phyloP scores from a whole-genome alignment of 1,140 invertebrate species.

The Araneus ventricosus region DNA sequence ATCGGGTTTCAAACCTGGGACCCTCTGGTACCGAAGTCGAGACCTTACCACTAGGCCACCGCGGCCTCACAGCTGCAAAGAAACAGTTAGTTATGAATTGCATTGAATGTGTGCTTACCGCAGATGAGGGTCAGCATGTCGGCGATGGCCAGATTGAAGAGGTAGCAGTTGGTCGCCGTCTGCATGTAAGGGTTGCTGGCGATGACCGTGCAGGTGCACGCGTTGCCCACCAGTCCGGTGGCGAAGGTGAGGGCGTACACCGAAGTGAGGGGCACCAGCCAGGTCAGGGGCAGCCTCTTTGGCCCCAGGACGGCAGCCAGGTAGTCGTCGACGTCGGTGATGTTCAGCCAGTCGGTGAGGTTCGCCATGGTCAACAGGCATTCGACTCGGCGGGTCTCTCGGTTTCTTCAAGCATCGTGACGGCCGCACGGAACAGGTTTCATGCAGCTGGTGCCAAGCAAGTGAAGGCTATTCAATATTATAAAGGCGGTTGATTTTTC shows the following conservation, averaged over 20 bases:
- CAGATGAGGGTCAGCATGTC: conserved; percentile 79
- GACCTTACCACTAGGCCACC: too few species aligned
- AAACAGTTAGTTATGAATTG: too few species aligned
- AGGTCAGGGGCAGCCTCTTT: conserved; percentile 77
- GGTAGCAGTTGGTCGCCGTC: conserved; percentile 83
- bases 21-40: too few species aligned
- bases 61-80: too few species aligned
- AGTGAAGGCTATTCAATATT: too few species aligned
- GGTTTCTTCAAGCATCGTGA: too few species aligned
- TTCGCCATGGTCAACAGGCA: background rate
- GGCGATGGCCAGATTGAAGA: conserved; percentile 83
- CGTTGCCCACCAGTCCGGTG: conserved; percentile 83
- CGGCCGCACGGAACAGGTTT: too few species aligned
- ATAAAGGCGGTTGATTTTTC: too few species aligned
- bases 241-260: conserved; percentile 81
- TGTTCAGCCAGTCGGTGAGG: background rate
- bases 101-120: conserved; percentile 79
- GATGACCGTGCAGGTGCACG: conserved; percentile 83
- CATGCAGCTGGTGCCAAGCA: too few species aligned
- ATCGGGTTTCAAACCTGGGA: too few species aligned
- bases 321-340: conserved; percentile 77
- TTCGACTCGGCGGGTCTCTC: too few species aligned
- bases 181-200: conserved; percentile 81
- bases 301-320: conserved; percentile 78
- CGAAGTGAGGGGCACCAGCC: conserved; percentile 80